phyloP scores from a whole-genome alignment of 2,113 vertebrate species.

The Chaenogobius annularis region DNA sequence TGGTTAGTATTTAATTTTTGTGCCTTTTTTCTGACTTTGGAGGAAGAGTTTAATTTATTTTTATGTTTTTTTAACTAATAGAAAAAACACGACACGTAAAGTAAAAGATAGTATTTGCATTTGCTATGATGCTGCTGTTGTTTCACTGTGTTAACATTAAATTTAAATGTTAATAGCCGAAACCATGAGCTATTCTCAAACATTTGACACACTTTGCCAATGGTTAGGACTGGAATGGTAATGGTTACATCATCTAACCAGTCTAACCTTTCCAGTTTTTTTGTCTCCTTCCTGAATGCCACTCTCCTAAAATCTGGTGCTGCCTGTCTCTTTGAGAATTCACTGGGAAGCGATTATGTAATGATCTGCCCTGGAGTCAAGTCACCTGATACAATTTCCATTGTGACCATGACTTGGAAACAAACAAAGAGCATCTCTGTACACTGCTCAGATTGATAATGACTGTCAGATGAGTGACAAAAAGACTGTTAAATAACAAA shows the following conservation, averaged over 20 bases:
- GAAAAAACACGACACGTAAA: no score
- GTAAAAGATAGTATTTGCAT: no score
- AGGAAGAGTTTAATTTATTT: no score
- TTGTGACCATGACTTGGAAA: not conserved
- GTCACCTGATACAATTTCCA: not conserved
- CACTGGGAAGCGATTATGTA: not conserved
- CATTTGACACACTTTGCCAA: not conserved
- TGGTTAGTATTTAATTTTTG: no score
- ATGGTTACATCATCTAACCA: not conserved
- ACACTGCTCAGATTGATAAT: not conserved
- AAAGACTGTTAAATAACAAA: not conserved
- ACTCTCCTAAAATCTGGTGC: not conserved
- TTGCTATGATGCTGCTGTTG: not conserved
- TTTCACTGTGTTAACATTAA: no score
- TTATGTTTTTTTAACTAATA: no score
- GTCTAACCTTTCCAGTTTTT: not conserved
- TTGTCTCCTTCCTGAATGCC: not conserved
- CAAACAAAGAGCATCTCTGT: not conserved
- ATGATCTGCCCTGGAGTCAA: not conserved
- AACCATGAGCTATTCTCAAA: not conserved
- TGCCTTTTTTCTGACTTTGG: no score
- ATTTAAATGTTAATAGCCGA: no score
- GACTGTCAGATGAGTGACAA: not conserved
- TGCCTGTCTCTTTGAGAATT: not conserved
- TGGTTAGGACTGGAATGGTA: not conserved